These are phyloP conservation scores for Drosophila tropicalis DNA, from an alignment of 1,140 invertebrate species.

Conservation along the genomic window DNA sequence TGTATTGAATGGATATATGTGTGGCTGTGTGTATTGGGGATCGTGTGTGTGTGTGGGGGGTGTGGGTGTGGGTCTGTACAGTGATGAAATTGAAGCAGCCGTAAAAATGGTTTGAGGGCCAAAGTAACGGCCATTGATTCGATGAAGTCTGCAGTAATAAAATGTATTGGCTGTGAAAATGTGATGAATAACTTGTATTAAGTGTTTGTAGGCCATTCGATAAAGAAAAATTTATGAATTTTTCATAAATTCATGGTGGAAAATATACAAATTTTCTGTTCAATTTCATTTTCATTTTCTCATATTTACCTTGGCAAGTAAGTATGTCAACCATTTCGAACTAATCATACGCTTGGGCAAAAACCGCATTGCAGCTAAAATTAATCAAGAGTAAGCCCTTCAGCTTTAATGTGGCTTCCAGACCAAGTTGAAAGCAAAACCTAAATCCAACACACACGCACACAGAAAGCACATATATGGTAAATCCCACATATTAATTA, in stretches of 20 bases:
- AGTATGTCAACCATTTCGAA: background rate
- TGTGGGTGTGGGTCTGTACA: background rate
- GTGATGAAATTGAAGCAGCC: background rate
- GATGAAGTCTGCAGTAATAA: slow-evolving; percentile 12
- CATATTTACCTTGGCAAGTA: background rate
- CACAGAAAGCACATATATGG: background rate
- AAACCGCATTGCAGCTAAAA: slow-evolving; percentile 32
- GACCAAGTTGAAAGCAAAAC: background rate
- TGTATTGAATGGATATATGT: background rate
- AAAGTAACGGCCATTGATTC: slow-evolving; percentile 9
- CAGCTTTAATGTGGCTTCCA: slow-evolving; percentile 46
- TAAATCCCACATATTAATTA: slow-evolving; percentile 68
- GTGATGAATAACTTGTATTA: slow-evolving; percentile 10
- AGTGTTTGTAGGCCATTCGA: background rate
- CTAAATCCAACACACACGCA: slow-evolving; percentile 2
- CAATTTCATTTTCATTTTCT: background rate
- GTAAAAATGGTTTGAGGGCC: slow-evolving; percentile 3
- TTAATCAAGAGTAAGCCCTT: slow-evolving; percentile 51
- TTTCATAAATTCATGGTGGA: background rate
- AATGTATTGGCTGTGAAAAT: slow-evolving; percentile 9
- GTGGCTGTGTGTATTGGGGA: background rate
- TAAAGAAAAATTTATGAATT: background rate
- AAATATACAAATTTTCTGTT: background rate
- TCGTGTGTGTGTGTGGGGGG: background rate
- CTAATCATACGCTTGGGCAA: slow-evolving; percentile 10